These are phyloP conservation scores for Phytoseiulus persimilis DNA, from an alignment of 2,888 invertebrate species.

Conservation along the genomic window DNA sequence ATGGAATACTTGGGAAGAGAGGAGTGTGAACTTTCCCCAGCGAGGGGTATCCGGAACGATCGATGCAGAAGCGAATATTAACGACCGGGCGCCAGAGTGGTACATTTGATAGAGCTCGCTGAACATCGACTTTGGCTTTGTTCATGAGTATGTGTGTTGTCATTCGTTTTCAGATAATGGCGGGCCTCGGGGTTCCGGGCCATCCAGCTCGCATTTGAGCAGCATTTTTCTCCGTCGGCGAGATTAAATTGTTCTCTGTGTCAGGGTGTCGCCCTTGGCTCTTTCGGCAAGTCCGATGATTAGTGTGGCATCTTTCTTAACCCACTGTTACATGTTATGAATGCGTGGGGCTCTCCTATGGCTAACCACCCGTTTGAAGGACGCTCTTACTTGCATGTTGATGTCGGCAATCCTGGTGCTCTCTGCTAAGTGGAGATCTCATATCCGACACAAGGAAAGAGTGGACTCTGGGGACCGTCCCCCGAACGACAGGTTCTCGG, in stretches of 20 bases:
- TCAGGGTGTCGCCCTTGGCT: slow-evolving; percentile 5
- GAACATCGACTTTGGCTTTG: not conserved
- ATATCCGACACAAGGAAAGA: not conserved
- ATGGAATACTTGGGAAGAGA: not conserved
- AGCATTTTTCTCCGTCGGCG: not conserved
- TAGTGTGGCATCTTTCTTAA: slow-evolving; percentile 5
- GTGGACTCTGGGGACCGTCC: too few relatives aligned
- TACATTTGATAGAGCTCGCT: not conserved
- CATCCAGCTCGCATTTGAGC: not conserved
- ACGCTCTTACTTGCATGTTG: not conserved
- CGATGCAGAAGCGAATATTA: not conserved
- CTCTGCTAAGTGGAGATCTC: not conserved
- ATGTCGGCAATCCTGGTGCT: not conserved
- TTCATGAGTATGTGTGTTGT: not conserved
- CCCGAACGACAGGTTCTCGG: too few relatives aligned
- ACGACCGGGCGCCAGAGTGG: not conserved
- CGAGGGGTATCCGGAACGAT: not conserved
- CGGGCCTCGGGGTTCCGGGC: not conserved
- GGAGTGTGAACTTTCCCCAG: not conserved
- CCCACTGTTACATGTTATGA: not conserved
- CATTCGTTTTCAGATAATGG: not conserved
- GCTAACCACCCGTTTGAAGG: not conserved
- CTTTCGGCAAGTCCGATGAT: not conserved
- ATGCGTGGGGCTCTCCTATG: not conserved
- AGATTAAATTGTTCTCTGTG: not conserved